Percentiles rank a stretch among this genome's conserved stretches.
Evolutionary conservation across 2,888 invertebrate genomes (phyloP).

Genomic region (Tetragnatha montana): DNA sequence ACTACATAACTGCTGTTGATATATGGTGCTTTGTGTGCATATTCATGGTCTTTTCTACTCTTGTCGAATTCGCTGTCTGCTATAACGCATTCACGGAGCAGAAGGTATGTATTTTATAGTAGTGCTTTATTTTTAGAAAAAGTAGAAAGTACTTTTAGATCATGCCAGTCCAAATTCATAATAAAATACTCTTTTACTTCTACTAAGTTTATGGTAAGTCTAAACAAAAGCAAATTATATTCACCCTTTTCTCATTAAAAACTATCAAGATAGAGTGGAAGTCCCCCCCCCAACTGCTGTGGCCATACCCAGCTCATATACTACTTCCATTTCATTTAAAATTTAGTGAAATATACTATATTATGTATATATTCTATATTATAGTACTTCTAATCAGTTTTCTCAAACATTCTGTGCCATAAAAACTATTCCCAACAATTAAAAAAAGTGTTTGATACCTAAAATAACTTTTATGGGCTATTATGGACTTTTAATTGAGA

Average conservation of each 20-base stretch:
- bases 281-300: too few species aligned
- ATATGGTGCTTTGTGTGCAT: constrained; percentile 50
- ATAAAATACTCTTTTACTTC: neutral
- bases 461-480: too few species aligned
- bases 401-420: neutral
- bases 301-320: neutral
- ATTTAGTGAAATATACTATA: too few species aligned
- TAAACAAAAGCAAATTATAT: too few species aligned
- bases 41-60: constrained; percentile 26
- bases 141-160: neutral
- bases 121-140: neutral
- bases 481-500: too few species aligned
- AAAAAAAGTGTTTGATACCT: too few species aligned
- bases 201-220: neutral
- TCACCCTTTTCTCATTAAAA: too few species aligned
- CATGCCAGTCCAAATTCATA: neutral
- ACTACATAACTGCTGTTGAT: constrained; percentile 48
- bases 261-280: too few species aligned
- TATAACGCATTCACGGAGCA: neutral
- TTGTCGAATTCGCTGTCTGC: constrained; percentile 39
- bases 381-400: neutral
- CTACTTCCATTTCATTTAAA: too few species aligned
- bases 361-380: too few species aligned
- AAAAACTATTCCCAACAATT: neutral
- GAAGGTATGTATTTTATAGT: neutral